These are phyloP conservation scores for Noctua janthina DNA, from an alignment of 2,888 invertebrate species.

Conservation along the genomic window DNA sequence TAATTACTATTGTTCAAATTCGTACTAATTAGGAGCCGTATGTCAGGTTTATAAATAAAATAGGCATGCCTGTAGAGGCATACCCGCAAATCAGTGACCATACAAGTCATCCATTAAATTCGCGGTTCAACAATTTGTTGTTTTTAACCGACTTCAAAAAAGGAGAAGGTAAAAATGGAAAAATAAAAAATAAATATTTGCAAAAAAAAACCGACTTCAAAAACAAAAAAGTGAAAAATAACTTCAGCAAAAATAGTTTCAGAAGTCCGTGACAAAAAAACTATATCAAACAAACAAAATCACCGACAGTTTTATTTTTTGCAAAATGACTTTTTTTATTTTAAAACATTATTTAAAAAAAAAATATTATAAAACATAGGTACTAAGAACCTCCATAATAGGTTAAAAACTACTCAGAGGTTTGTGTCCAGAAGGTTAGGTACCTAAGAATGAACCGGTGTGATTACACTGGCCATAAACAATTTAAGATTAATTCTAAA, in stretches of 20 bases:
- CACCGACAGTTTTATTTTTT: no score
- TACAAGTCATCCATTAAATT: not conserved
- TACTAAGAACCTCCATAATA: not conserved
- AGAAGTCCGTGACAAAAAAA: no score
- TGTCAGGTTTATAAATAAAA: conserved; percentile 27
- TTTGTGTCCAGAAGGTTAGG: not conserved
- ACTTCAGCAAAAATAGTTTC: no score
- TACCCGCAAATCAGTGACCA: conserved; percentile 2
- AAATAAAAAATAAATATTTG: no score
- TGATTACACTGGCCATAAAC: conserved; percentile 3
- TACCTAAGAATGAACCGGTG: not conserved
- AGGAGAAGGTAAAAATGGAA: no score
- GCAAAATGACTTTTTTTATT: no score
- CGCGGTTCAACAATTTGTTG: not conserved
- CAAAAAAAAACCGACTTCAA: no score
- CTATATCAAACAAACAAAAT: no score
- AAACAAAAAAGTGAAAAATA: no score
- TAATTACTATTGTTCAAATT: not conserved
- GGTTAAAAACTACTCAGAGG: no score
- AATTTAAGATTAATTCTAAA: conserved; percentile 4
- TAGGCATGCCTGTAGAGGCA: no score
- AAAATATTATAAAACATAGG: not conserved
- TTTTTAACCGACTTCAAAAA: no score
- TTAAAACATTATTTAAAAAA: not conserved
- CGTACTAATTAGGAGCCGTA: not conserved